These are phyloP conservation scores for Bombycilla garrulus DNA, from an alignment of 2,113 vertebrate genomes.

Conservation along the genomic window DNA sequence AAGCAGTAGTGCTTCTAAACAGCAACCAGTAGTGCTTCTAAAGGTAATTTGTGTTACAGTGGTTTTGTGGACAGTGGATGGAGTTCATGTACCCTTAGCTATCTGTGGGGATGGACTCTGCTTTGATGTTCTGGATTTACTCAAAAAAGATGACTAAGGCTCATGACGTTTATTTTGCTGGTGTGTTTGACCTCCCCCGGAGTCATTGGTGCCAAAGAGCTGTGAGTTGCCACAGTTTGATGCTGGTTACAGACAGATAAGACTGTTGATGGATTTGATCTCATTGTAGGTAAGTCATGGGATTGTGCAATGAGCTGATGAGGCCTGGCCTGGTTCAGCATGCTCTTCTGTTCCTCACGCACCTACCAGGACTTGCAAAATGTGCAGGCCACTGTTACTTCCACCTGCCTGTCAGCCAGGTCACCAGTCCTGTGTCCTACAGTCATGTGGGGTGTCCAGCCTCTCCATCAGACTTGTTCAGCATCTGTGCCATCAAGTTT, in stretches of 20 bases:
- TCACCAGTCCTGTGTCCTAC: accelerated
- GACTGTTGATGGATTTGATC: background rate
- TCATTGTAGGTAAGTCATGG: background rate
- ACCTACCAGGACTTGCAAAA: background rate
- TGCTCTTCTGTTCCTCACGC: accelerated
- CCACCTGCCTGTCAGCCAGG: background rate
- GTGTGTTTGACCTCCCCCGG: background rate
- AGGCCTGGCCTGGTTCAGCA: background rate
- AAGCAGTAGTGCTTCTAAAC: background rate
- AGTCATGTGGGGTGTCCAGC: accelerated
- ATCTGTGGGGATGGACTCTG: background rate
- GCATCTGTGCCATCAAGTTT: background rate
- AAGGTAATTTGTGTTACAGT: background rate
- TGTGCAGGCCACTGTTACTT: background rate
- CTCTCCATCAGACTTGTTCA: background rate
- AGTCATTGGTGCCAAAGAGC: background rate
- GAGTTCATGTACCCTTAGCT: background rate
- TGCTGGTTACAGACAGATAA: background rate
- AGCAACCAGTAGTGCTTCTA: background rate
- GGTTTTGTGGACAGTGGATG: background rate
- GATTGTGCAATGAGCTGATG: background rate
- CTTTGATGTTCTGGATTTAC: background rate
- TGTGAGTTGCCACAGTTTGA: background rate
- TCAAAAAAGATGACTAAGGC: background rate
- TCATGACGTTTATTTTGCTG: background rate